Conservation (phyloP, 2,888 invertebrate genomes). For the Subacronicta megacephala region DNA sequence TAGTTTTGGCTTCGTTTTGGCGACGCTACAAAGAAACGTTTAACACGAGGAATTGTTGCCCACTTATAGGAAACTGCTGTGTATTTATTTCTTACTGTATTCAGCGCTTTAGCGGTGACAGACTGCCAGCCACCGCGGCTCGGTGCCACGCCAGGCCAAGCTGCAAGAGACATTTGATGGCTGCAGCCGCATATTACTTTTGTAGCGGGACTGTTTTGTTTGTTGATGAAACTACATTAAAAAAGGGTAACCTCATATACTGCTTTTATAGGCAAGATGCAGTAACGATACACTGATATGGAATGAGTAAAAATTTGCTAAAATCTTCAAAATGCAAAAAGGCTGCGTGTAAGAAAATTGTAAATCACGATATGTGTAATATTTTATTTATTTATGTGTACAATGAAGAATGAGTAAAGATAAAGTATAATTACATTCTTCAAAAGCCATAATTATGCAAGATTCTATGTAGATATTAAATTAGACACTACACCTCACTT, state of each 20-base stretch:
- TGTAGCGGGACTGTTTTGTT: slow-evolving; percentile 17
- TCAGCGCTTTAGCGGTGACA: slow-evolving; percentile 42
- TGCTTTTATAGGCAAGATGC: too few relatives aligned
- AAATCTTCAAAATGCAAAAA: too few relatives aligned
- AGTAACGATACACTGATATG: too few relatives aligned
- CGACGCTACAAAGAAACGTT: slow-evolving; percentile 38
- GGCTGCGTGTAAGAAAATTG: too few relatives aligned
- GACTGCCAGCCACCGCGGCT: slow-evolving; percentile 30
- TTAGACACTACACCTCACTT: too few relatives aligned
- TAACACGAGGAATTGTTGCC: slow-evolving; percentile 36
- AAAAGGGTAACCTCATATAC: background rate
- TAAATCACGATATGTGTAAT: too few relatives aligned
- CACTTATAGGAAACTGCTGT: slow-evolving; percentile 48
- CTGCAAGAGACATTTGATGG: slow-evolving; percentile 41
- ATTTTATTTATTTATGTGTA: too few relatives aligned
- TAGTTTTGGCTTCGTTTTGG: slow-evolving; percentile 48
- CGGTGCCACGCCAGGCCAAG: slow-evolving; percentile 7
- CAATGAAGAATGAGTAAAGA: too few relatives aligned
- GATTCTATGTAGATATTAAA: too few relatives aligned
- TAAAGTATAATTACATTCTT: too few relatives aligned
- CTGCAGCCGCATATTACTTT: slow-evolving; percentile 37
- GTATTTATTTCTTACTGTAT: slow-evolving; percentile 41
- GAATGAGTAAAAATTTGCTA: too few relatives aligned
- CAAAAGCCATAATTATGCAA: too few relatives aligned
- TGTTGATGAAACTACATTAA: slow-evolving; percentile 26